Conservation (phyloP, 2,888 invertebrate genomes). For the Tromatobia lineatoria region DNA sequence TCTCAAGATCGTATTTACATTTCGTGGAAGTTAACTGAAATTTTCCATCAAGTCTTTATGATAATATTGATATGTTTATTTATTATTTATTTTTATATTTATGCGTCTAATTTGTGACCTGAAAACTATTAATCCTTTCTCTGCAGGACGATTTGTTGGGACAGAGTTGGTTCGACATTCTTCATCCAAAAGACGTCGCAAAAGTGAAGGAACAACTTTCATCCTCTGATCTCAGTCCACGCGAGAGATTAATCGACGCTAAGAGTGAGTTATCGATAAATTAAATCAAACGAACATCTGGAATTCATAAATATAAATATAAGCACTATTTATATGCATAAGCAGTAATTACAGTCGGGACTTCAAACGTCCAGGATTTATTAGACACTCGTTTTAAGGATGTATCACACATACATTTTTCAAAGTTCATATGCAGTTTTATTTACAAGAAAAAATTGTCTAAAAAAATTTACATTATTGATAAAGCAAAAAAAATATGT, state of each 20-base stretch:
- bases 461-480: background rate
- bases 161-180: slow-evolving; percentile 97
- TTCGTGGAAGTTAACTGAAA: background rate
- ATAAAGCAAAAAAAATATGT: too few species aligned
- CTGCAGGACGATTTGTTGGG: slow-evolving; percentile 93
- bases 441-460: too few species aligned
- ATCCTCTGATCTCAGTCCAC: slow-evolving; percentile 94
- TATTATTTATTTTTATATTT: too few species aligned
- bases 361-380: background rate
- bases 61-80: too few species aligned
- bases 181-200: slow-evolving; percentile 97
- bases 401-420: too few species aligned
- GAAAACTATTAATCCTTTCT: background rate
- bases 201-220: slow-evolving; percentile 98
- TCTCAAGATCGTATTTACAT: background rate
- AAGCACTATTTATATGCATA: background rate
- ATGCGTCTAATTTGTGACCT: background rate
- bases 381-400: background rate
- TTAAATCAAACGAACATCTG: background rate
- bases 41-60: background rate
- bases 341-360: background rate
- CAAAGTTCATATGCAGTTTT: too few species aligned
- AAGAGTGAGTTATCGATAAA: slow-evolving; percentile 89
- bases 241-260: slow-evolving; percentile 96
- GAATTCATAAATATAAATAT: background rate